A percentile compares a stretch with the other conserved stretches of the same genome.
phyloP scores from a whole-genome alignment of 2,113 vertebrate species.

The Muscicapa adusta region DNA sequence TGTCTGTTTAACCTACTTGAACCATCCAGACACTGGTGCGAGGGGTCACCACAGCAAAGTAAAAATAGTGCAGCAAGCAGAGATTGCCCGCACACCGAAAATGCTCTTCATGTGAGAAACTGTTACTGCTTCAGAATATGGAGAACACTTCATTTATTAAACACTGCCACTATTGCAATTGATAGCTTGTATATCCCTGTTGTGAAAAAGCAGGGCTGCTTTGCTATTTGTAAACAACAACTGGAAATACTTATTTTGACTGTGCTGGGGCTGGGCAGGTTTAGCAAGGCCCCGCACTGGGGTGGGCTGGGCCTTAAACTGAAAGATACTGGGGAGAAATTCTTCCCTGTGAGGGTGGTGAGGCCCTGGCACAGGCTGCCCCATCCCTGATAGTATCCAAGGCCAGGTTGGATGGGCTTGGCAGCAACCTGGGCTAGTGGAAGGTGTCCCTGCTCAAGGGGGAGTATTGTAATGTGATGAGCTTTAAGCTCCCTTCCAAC shows the following conservation, averaged over 20 bases:
- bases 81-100: not conserved
- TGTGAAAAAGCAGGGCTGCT: accelerated
- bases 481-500: not conserved
- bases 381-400: too few relatives aligned
- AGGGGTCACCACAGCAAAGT: not conserved
- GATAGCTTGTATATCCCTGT: too few relatives aligned
- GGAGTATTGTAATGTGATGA: not conserved
- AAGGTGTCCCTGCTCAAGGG: too few relatives aligned
- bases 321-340: not conserved
- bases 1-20: not conserved
- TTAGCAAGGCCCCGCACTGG: accelerated
- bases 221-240: not conserved
- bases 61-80: not conserved
- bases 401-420: too few relatives aligned
- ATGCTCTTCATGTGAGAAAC: not conserved
- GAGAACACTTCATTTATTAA: accelerated
- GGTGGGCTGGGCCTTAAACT: too few relatives aligned
- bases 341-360: too few relatives aligned
- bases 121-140: not conserved
- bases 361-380: not conserved
- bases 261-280: not conserved
- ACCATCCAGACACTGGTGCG: not conserved
- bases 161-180: too few relatives aligned
- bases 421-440: not conserved
- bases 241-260: not conserved